Conservation (phyloP, 2,113 vertebrate species). For the Emydocephalus ijimae region DNA sequence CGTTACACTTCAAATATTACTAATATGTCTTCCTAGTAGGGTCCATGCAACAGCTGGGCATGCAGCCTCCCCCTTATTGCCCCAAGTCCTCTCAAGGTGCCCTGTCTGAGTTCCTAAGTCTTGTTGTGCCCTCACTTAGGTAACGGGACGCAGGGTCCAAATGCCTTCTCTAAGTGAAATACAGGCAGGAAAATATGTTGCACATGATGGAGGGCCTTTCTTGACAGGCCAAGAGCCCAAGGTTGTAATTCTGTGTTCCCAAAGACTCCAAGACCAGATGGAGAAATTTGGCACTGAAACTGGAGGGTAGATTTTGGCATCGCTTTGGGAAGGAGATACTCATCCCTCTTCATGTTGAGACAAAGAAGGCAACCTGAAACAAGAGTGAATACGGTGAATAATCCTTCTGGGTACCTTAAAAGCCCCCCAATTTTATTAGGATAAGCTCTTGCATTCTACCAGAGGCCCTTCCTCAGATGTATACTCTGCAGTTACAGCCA, state of each 20-base stretch:
- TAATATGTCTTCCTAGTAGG: not conserved
- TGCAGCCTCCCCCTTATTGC: not conserved
- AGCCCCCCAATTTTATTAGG: not conserved
- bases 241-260: not conserved
- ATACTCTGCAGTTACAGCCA: not conserved
- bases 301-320: not conserved
- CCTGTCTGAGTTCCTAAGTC: not conserved
- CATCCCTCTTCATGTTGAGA: not conserved
- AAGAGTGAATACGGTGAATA: not conserved
- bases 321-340: not conserved
- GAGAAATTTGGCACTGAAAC: not conserved
- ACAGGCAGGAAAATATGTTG: not conserved
- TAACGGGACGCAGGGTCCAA: not conserved
- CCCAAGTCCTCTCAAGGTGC: not conserved
- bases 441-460: not conserved
- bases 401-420: not conserved
- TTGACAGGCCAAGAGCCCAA: not conserved
- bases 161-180: not conserved
- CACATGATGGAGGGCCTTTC: not conserved
- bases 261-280: not conserved
- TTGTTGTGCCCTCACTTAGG: not conserved
- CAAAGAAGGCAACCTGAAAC: not conserved
- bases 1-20: not conserved
- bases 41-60: not conserved
- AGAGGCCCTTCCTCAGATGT: not conserved